These are phyloP conservation scores for Gnathochromis pfefferi DNA, from an alignment of 2,113 vertebrate genomes.

Conservation along the genomic window DNA sequence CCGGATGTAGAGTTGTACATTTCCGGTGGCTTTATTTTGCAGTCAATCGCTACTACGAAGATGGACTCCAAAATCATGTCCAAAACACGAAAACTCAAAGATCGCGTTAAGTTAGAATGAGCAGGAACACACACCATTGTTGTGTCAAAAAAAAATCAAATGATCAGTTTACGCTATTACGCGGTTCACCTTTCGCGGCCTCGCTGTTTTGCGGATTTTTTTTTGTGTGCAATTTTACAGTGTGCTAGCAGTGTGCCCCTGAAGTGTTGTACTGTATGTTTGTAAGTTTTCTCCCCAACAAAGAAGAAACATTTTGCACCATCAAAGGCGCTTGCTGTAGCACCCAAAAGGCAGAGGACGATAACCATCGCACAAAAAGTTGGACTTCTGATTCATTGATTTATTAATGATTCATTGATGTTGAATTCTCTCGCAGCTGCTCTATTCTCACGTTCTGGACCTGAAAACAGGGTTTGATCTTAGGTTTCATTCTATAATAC, in stretches of 20 bases:
- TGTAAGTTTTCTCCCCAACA: neutral
- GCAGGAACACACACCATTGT: no score
- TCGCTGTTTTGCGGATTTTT: no score
- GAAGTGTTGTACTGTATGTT: neutral
- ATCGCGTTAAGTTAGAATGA: no score
- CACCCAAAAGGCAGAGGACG: neutral
- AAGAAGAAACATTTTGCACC: neutral
- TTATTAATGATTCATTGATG: neutral
- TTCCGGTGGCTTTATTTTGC: no score
- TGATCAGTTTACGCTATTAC: no score
- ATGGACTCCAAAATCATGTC: no score
- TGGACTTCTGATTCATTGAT: neutral
- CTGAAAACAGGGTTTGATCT: accelerated
- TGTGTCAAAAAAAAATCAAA: no score
- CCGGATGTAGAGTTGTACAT: no score
- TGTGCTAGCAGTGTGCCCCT: neutral
- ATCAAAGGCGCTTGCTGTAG: neutral
- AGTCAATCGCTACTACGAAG: no score
- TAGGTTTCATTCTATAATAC: neutral
- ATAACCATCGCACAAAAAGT: neutral
- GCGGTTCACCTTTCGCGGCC: no score
- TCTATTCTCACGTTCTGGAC: neutral
- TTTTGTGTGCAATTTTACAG: neutral
- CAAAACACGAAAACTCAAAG: no score
- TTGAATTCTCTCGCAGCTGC: neutral